Evolutionary conservation across 2,113 vertebrate species (phyloP).

Genomic region (Sylvietta virens): DNA sequence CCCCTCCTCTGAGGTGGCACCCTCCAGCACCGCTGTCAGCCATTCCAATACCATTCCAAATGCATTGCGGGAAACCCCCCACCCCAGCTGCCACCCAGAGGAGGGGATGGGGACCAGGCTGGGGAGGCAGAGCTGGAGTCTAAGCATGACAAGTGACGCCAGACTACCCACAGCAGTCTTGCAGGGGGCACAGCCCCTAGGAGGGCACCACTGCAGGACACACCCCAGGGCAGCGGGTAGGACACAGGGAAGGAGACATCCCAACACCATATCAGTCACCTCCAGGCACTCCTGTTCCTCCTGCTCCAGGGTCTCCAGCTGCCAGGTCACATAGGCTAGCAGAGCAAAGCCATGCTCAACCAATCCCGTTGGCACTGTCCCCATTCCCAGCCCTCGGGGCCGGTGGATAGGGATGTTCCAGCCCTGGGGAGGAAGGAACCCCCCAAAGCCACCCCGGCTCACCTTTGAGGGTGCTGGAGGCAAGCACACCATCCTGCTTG

Average conservation of each 20-base stretch:
- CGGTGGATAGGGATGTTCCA: not conserved
- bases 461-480: conserved; percentile 81
- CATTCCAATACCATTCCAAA: no score
- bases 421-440: no score
- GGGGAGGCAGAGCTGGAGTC: not conserved
- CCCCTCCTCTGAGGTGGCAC: not conserved
- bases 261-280: not conserved
- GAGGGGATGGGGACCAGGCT: not conserved
- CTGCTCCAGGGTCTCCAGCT: conserved; percentile 53
- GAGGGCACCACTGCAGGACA: not conserved
- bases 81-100: not conserved
- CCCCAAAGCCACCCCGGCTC: not conserved
- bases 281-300: conserved; percentile 23
- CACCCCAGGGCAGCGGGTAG: not conserved
- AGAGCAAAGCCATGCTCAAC: not conserved
- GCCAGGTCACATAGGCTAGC: conserved; percentile 3
- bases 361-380: not conserved
- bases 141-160: not conserved
- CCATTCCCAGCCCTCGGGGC: not conserved
- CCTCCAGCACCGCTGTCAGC: not conserved
- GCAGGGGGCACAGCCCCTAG: not conserved
- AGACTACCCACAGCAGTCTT: not conserved
- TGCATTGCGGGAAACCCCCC: not conserved
- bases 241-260: not conserved
- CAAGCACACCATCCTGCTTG: conserved; percentile 61